Base-by-base conservation (phyloP, 1,140 invertebrate genomes). In the Plectrocnemia conspersa region DNA sequence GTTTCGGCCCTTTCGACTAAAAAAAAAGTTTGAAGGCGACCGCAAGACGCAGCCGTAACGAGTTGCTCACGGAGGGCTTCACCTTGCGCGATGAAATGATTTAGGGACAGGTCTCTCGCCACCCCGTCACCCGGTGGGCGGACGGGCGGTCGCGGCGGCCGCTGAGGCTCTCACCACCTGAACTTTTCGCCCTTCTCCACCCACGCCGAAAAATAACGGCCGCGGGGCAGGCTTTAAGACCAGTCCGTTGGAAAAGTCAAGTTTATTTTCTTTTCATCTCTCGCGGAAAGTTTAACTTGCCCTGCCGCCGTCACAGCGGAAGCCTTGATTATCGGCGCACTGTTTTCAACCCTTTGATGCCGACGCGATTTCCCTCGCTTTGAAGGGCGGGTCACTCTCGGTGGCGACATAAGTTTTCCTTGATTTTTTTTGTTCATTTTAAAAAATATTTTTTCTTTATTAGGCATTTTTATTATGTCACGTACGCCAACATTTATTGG, bases 221-320 rank as follows among this genome's bases (percentile, higher is more conserved):
- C 50, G 42, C 45, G 21, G 56, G 56, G 49, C 49, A 47, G 49
- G 56, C 44, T 58, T 58, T 58, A 53, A 58, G 52, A 58, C 49
- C 29, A 33, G 25, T n/a, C 18, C 41, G 23, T 33, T 19, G 52
- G 52, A 44, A 41, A 50, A 52, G 38, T 52, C 52, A 46, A 54
- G 57, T 52, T 59, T 59, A 59, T 59, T 59, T 59, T 59, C 58
- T 59, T 59, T 59, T 59, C 58, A 59, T 59, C 58, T 59, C 56
- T 29, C 50, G 35, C 44, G 38, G 23, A 42, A 50, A 59, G 57
- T 54, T 54, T 25, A 53, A 47, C 56, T 52, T 52, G 48, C 36
- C 35, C 19, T 23, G 21, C 48, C 33, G 33, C 32, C 38, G 49
- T 29, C 32, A 36, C 18, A 23, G 22, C 50, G 38, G 22, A n/a